Evolutionary conservation across 2,113 vertebrate genomes (phyloP), one percentile per base, ranked within the genome.

Genomic region (Trochalopteron elliotii): DNA sequence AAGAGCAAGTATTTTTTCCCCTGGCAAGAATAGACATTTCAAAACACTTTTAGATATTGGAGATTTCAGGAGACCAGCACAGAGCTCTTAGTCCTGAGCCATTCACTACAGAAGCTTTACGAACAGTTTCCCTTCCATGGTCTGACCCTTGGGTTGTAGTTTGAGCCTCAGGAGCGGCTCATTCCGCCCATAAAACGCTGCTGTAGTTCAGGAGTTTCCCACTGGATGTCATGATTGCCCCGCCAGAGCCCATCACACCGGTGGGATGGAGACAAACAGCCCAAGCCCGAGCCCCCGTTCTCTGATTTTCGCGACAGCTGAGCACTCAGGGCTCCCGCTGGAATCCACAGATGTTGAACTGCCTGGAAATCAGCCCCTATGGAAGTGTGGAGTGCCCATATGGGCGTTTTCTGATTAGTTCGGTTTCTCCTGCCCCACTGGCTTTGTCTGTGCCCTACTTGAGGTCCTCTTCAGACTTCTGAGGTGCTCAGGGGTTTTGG

Each of bases 191-290:
- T 2, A 7, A n/a, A 31, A 37, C 4, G 37, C 24, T 15, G 64
- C 81, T 89, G 94, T 81, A 94, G 70, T 94, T 93, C 82, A 53
- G 7, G 11, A 64, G 11, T 37, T 59, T 15, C 40, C 96, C 96
- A 60, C 95, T 44, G 75, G 97, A 83, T 96, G 97, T 91, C 96
- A 85, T 0, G 75, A 7, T 92, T 93, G 74, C 16, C 92, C 71
- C 9, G 40, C 77, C 60, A 59, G 96, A 96, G 5, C 50, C 25
- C 61, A 1, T 1, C 40, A 16, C 49, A 7, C 10, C 11, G 2
- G 9, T 2, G n/a, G 28, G 59, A 37, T 70, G 87, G 19, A 64
- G 65, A 47, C 24, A 5, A 77, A 23, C 74, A 27, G 4, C 5
- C 17, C 35, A 1, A 1, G 4, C 15, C 50, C 1, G 15, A 33